Conservation (phyloP, 2,797 vertebrate species). For the Propithecus perrieri region DNA sequence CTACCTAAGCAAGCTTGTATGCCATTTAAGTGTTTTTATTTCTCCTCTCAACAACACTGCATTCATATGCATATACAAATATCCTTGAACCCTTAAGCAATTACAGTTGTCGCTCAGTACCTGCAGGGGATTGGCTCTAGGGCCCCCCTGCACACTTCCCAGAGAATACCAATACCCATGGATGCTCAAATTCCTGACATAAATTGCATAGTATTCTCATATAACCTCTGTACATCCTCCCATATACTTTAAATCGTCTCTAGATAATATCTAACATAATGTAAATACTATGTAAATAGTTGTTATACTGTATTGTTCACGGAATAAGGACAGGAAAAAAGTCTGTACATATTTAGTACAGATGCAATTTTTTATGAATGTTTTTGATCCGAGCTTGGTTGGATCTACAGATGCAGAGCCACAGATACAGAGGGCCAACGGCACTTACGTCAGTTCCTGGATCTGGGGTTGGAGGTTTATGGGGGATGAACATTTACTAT, state of each 20-base stretch:
- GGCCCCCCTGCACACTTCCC: not conserved
- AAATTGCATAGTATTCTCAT: not conserved
- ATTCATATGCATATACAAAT: not conserved
- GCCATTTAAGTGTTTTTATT: not conserved
- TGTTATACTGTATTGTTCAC: not conserved
- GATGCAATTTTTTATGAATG: not conserved
- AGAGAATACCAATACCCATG: not conserved
- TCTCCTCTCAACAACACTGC: not conserved
- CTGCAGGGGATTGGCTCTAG: not conserved
- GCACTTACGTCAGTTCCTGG: not conserved
- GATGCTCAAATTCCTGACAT: not conserved
- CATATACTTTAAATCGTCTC: not conserved
- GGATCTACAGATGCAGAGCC: not conserved
- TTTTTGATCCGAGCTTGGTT: not conserved
- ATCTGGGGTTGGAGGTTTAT: no score
- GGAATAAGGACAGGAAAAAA: not conserved
- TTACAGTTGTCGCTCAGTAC: not conserved
- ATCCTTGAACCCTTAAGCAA: not conserved
- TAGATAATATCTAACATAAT: not conserved
- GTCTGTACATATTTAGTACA: not conserved
- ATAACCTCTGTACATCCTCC: not conserved
- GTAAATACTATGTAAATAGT: not conserved
- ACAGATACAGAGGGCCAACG: not conserved
- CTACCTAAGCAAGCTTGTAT: not conserved
- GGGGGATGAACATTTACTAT: not conserved